Conservation (phyloP, 2,113 vertebrate species). For the Amia ocellicauda region DNA sequence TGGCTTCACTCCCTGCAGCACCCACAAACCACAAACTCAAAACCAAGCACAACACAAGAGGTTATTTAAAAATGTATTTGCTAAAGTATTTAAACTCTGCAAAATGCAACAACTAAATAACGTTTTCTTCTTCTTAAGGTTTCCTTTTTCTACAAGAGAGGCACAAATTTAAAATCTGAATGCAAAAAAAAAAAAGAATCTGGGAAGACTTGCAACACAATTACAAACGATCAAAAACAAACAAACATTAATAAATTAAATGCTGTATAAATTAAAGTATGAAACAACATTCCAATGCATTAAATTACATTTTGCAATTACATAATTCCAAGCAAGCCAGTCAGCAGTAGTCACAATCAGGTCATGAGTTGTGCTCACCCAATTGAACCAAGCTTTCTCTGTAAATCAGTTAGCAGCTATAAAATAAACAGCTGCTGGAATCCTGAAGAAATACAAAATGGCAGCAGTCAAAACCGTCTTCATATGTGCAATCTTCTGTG, state of each 20-base stretch:
- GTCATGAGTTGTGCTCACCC: no score
- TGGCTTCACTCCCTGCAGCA: no score
- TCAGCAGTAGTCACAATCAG: conserved; percentile 39
- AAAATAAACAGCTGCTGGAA: no score
- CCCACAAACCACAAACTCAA: no score
- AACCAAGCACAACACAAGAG: no score
- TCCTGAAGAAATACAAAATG: no score
- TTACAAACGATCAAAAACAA: conserved; percentile 28
- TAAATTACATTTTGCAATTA: conserved; percentile 14
- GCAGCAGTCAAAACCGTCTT: no score
- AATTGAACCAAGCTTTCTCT: no score
- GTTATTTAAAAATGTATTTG: conserved; percentile 62
- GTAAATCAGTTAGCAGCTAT: no score
- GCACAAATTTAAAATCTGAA: conserved; percentile 49
- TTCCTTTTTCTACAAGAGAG: conserved; percentile 47
- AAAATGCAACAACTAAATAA: conserved; percentile 40
- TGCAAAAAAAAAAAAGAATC: conserved; percentile 26
- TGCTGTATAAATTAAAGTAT: conserved; percentile 6
- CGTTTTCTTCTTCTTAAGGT: conserved; percentile 14
- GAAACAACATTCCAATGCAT: neutral
- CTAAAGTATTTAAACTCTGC: conserved; percentile 38
- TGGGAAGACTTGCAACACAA: conserved; percentile 12
- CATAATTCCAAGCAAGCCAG: conserved; percentile 19
- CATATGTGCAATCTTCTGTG: no score
- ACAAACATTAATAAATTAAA: conserved; percentile 15